These are phyloP conservation scores for Cepaea nemoralis DNA, from an alignment of 1,140 invertebrate species.

Conservation along the genomic window DNA sequence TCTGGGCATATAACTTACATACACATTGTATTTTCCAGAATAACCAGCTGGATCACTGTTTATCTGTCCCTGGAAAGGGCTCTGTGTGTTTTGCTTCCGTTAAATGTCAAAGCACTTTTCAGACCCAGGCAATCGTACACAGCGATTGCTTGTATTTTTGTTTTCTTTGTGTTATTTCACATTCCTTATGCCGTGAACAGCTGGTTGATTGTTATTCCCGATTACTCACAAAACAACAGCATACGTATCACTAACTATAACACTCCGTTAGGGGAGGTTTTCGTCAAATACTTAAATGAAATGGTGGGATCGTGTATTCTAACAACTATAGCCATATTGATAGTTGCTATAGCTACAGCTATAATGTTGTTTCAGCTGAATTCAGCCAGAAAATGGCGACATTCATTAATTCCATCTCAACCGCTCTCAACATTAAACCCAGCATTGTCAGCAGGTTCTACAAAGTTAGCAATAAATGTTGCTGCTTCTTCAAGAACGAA, in stretches of 20 bases:
- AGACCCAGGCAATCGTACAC: neutral
- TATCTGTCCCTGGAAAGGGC: slow-evolving; percentile 14
- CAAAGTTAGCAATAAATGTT: no score
- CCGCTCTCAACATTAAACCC: neutral
- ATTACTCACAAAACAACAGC: neutral
- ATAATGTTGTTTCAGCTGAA: neutral
- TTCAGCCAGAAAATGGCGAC: slow-evolving; percentile 6
- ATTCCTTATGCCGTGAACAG: neutral
- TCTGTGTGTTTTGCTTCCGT: slow-evolving; percentile 7
- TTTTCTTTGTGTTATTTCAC: neutral
- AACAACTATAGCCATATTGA: neutral
- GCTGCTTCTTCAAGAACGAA: no score
- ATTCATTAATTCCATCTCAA: neutral
- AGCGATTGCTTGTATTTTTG: neutral
- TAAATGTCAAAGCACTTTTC: neutral
- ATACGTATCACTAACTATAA: neutral
- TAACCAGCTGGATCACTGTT: slow-evolving; percentile 15
- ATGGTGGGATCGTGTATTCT: neutral
- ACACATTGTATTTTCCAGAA: neutral
- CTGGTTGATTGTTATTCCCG: neutral
- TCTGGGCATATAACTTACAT: neutral
- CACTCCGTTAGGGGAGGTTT: neutral
- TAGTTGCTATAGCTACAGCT: slow-evolving; percentile 17
- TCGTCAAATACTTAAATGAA: neutral
- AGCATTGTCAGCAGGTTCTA: neutral